A percentile compares a stretch with the other conserved stretches of the same genome.
These are phyloP conservation scores for Brachionus asplanchnoidis DNA, from an alignment of 1,140 invertebrate genomes.

Conservation along the genomic window DNA sequence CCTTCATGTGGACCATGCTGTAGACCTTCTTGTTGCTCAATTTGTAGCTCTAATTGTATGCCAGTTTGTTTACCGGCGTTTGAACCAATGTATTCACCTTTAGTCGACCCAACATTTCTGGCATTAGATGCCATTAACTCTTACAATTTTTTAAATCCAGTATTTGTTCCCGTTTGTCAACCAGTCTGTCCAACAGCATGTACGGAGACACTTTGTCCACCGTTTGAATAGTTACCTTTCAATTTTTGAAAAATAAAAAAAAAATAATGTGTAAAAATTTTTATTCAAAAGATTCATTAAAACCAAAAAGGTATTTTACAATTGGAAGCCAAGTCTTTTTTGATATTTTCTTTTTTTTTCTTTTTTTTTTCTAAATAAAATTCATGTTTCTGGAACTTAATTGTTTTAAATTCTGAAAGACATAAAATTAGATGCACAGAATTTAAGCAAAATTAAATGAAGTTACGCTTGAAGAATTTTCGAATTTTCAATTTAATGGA, in stretches of 20 bases:
- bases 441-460: neutral
- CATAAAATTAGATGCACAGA: neutral
- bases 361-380: neutral
- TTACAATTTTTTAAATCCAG: neutral
- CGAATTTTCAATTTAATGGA: neutral
- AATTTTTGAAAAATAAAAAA: neutral
- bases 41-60: neutral
- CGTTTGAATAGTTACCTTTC: neutral
- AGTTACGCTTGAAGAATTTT: neutral
- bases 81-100: neutral
- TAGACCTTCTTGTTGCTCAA: neutral
- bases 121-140: neutral
- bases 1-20: neutral
- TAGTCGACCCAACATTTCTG: neutral
- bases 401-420: neutral
- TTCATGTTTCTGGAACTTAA: neutral
- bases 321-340: no score
- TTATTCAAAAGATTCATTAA: no score
- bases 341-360: no score
- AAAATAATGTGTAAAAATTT: neutral
- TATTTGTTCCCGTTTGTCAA: neutral
- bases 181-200: slow-evolving; percentile 1
- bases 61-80: neutral
- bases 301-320: no score
- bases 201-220: neutral